These are phyloP conservation scores for Oreochromis grahami DNA, from an alignment of 2,797 vertebrate species.

Conservation along the genomic window DNA sequence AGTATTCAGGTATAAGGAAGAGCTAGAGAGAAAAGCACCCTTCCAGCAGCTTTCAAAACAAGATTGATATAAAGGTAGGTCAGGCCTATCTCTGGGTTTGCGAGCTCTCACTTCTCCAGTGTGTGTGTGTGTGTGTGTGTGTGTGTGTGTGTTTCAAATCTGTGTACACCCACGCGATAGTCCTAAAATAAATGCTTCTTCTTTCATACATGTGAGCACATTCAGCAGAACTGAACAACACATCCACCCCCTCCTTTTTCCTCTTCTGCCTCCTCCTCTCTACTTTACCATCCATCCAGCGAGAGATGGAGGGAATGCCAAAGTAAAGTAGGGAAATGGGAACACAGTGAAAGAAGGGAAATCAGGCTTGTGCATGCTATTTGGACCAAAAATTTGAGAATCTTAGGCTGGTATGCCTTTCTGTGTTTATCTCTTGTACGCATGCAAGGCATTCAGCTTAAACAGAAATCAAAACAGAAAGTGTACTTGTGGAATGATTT, in stretches of 20 bases:
- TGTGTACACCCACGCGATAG: conserved; percentile 68
- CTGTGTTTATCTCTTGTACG: neutral
- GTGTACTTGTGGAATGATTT: neutral
- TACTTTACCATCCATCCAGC: conserved; percentile 39
- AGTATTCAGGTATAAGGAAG: conserved; percentile 27
- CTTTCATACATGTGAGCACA: conserved; percentile 76
- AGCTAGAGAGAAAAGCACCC: conserved; percentile 33
- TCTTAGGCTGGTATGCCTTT: neutral
- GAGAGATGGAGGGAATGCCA: conserved; percentile 4
- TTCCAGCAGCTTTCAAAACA: conserved; percentile 54
- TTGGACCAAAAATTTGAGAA: neutral
- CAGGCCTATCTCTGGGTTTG: conserved; percentile 50
- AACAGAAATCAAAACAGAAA: neutral
- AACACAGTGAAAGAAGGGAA: neutral
- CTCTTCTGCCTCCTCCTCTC: conserved; percentile 33
- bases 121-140: conserved; percentile 26
- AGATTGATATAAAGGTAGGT: conserved; percentile 66
- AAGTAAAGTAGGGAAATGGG: neutral
- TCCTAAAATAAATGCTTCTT: conserved; percentile 79
- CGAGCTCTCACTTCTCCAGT: conserved; percentile 32
- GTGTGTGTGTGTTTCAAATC: conserved; percentile 46
- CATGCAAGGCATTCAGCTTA: neutral
- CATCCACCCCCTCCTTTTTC: conserved; percentile 52
- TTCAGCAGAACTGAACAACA: conserved; percentile 70
- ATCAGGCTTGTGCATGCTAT: neutral